Evolutionary conservation across 2,888 invertebrate species (phyloP).

Genomic region (Drosophila flavopinicola): DNA sequence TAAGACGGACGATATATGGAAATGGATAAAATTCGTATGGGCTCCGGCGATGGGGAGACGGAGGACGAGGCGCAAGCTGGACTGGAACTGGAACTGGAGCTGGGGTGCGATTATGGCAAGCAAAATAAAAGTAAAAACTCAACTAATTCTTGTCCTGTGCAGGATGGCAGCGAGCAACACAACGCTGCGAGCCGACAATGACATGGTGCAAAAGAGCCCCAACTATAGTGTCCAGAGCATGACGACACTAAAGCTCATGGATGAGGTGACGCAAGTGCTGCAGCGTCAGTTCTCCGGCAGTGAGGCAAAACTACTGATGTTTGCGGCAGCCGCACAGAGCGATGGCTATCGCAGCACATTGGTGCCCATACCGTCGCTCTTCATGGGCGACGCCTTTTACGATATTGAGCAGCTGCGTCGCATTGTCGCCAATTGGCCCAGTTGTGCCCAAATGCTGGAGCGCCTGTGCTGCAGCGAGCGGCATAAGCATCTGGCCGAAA

Average conservation of each 20-base stretch:
- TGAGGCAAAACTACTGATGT: constrained; percentile 32
- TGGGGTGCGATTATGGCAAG: not conserved
- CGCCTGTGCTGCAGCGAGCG: not conserved
- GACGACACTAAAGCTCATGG: not conserved
- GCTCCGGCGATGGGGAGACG: not conserved
- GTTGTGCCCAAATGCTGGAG: constrained; percentile 24
- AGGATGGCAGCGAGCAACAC: constrained; percentile 1
- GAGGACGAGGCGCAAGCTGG: not conserved
- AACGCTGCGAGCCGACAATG: not conserved
- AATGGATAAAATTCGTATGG: not conserved
- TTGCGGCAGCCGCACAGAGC: constrained; percentile 32
- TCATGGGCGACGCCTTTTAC: constrained; percentile 19
- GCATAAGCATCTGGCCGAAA: not conserved
- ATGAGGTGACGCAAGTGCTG: constrained; percentile 1
- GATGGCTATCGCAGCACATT: constrained; percentile 14
- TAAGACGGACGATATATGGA: not conserved
- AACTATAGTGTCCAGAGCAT: not conserved
- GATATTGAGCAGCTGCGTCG: constrained; percentile 29
- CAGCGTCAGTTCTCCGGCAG: constrained; percentile 11
- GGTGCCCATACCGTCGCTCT: constrained; percentile 27
- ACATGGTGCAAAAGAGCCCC: not conserved
- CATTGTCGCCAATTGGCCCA: constrained; percentile 30
- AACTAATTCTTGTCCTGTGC: no score
- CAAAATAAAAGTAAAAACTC: not conserved
- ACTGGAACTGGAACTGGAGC: no score